Conservation (phyloP, 2,888 invertebrate genomes). For the Drosophila rellima region DNA sequence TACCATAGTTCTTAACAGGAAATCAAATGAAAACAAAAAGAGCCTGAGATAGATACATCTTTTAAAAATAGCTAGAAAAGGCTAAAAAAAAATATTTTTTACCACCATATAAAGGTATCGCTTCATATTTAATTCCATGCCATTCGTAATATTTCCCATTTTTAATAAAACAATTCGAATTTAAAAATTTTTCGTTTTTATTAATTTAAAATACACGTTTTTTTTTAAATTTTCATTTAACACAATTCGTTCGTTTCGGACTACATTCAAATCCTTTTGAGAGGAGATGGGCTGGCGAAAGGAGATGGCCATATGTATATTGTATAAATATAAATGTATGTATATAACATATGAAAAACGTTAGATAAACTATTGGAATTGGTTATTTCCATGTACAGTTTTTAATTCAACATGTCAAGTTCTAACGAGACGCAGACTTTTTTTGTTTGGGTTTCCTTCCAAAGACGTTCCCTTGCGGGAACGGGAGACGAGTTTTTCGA, state of each 20-base stretch:
- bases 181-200: constrained; percentile 51
- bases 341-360: constrained; percentile 62
- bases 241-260: constrained; percentile 70
- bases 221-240: constrained; percentile 56
- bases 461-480: constrained; percentile 45
- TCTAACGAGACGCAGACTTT: constrained; percentile 73
- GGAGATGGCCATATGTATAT: constrained; percentile 62
- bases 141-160: neutral
- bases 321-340: constrained; percentile 42
- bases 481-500: constrained; percentile 69
- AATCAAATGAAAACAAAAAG: too few relatives aligned
- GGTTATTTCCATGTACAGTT: constrained; percentile 38
- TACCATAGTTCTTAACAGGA: too few relatives aligned
- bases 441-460: constrained; percentile 60
- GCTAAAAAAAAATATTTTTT: too few relatives aligned
- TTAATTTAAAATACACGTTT: constrained; percentile 58
- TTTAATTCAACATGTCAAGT: constrained; percentile 69
- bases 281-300: constrained; percentile 39
- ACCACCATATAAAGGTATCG: neutral
- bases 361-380: constrained; percentile 60
- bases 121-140: neutral
- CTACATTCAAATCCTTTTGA: constrained; percentile 43
- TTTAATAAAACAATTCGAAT: neutral
- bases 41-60: too few relatives aligned
- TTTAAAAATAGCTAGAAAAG: too few relatives aligned